Base-by-base conservation (phyloP, 2,113 vertebrate genomes). In the Cnemophilus loriae region DNA sequence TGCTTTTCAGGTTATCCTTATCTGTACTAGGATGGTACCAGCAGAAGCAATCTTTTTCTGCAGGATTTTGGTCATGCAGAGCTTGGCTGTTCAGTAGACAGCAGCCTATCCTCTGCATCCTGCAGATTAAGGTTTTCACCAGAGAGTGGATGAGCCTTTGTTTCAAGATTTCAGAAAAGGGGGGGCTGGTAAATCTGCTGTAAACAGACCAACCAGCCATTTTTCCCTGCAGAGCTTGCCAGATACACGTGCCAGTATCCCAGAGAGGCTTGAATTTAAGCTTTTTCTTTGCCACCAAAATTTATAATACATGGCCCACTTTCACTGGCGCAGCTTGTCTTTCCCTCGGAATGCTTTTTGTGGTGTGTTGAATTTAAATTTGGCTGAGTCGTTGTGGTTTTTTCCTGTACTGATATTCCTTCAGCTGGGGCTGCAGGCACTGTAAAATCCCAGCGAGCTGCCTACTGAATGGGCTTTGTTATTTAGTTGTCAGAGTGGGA, bases 111-210 rank as follows among this genome's bases (percentile, higher is more conserved):
- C 42, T 89, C 75, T 94, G 77, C 69, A 68, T 92, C 49, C 81
- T 82, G 82, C 53, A 90, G 91, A 96, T 91, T 92, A 89, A 9
- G 1, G 64, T 84, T 93, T 90, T 69, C 82, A 93, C 75, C 67
- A 91, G 81, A 68, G 44, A 73, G 35, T 73, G 59, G 50, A 93
- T 23, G 46, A 95, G 64, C n/a, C 59, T 93, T 93, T 95, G 79
- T 94, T 93, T 87, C 75, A 76, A 69, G 84, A 79, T 85, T 69
- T 87, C 30, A 49, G 49, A 32, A 49, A 69, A 53, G 47, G 5
- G 8, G 8, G 10, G 32, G 32, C 26, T 87, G 59, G 71, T 94
- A 84, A 79, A 96, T 96, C 82, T 87, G 60, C 71, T 59, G 35
- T 59, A 69, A 91, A 53, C 91, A 95, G 93, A 90, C 78, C 59